phyloP scores from a whole-genome alignment of 1,140 invertebrate genomes.

The Aphis craccivora region DNA sequence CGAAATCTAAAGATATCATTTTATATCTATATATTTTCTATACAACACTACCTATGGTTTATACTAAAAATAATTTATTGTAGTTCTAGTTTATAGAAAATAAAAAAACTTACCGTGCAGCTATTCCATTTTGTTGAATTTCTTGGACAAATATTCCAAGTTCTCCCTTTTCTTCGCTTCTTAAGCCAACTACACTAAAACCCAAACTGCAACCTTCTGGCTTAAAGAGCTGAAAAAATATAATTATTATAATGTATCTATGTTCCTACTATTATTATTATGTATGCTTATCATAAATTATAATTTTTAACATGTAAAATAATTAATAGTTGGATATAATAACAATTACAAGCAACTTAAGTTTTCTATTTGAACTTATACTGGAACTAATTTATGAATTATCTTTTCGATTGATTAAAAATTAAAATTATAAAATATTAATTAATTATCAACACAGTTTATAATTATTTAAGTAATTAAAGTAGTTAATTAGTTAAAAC shows the following conservation, averaged over 20 bases:
- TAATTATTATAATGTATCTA: not conserved
- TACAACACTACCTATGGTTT: not conserved
- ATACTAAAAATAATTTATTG: not conserved
- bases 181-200: conserved; percentile 79
- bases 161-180: conserved; percentile 75
- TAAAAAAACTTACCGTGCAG: conserved; percentile 71
- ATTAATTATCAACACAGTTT: too few species aligned
- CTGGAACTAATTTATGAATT: too few species aligned
- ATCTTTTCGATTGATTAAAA: too few species aligned
- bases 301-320: not conserved
- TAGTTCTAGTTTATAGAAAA: not conserved
- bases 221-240: conserved; percentile 70
- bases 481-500: not conserved
- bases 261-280: not conserved
- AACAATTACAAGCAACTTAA: not conserved
- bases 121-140: conserved; percentile 77
- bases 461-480: too few species aligned
- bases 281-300: not conserved
- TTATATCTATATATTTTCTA: not conserved
- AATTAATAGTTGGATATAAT: not conserved
- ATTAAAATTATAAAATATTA: too few species aligned
- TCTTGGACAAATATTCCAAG: conserved; percentile 81
- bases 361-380: not conserved
- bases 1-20: not conserved
- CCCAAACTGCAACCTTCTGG: conserved; percentile 78